Conservation (phyloP, 2,888 invertebrate species). For the Acanthococcus lagerstroemiae region DNA sequence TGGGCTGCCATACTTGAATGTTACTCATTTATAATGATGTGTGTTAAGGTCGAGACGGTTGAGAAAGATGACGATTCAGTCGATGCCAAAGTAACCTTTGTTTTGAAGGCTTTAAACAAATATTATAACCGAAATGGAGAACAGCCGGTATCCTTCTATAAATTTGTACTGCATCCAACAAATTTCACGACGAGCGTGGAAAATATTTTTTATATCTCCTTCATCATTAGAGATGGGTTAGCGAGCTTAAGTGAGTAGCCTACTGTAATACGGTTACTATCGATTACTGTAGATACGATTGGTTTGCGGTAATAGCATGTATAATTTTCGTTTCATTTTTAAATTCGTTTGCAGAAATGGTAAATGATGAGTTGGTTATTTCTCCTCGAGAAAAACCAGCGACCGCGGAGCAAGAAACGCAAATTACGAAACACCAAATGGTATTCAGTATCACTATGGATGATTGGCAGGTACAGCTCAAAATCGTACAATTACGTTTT, state of each 20-base stretch:
- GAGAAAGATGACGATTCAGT: not conserved
- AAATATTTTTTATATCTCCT: conserved; percentile 19
- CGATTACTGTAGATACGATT: too few species aligned
- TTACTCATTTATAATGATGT: too few species aligned
- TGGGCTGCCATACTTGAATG: too few species aligned
- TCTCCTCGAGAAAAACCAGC: not conserved
- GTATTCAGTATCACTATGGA: not conserved
- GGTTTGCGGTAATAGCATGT: too few species aligned
- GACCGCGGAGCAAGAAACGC: not conserved
- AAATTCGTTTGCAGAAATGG: not conserved
- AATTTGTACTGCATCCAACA: conserved; percentile 15
- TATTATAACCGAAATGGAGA: not conserved
- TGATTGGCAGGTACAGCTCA: not conserved
- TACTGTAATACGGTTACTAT: too few species aligned
- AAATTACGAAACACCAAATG: not conserved
- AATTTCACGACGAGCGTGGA: conserved; percentile 9
- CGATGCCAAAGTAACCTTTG: conserved; percentile 2
- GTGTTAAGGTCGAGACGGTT: not conserved
- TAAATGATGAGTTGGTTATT: not conserved
- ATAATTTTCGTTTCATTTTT: not conserved
- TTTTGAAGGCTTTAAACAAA: not conserved
- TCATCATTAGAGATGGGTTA: conserved; percentile 17
- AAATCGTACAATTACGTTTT: too few species aligned
- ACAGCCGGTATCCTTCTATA: not conserved
- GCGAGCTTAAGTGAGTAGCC: not conserved